Conservation (phyloP, 1,140 invertebrate species). For the Anoplolepis gracilipes region DNA sequence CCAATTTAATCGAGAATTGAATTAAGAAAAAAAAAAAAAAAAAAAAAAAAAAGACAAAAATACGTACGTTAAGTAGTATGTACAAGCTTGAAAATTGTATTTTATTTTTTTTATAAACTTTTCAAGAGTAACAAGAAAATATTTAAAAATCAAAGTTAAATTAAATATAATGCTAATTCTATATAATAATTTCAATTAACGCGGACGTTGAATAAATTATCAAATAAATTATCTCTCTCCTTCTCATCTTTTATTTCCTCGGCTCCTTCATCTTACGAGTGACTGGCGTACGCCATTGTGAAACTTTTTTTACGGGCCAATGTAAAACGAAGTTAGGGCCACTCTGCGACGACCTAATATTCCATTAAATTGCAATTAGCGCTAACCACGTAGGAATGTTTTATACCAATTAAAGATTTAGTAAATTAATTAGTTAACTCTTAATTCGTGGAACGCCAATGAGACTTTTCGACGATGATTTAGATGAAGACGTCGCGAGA, state of each 20-base stretch:
- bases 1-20: slow-evolving; percentile 30
- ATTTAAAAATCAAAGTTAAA: not conserved
- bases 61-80: not conserved
- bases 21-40: too few species aligned
- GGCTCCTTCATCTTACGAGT: slow-evolving; percentile 10
- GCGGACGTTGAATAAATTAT: not conserved
- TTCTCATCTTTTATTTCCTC: slow-evolving; percentile 16
- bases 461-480: slow-evolving; percentile 77
- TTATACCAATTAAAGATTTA: slow-evolving; percentile 74
- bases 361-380: slow-evolving; percentile 50
- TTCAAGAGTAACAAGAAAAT: not conserved
- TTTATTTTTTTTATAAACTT: too few species aligned
- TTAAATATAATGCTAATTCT: slow-evolving; percentile 9
- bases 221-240: slow-evolving; percentile 20
- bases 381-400: slow-evolving; percentile 42
- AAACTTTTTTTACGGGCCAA: slow-evolving; percentile 42
- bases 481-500: slow-evolving; percentile 75
- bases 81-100: not conserved
- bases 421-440: slow-evolving; percentile 75
- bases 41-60: too few species aligned
- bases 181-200: not conserved
- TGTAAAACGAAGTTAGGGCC: slow-evolving; percentile 8
- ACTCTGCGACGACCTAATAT: slow-evolving; percentile 21
- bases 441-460: slow-evolving; percentile 66
- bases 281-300: not conserved